phyloP scores from a whole-genome alignment of 1,140 invertebrate species.

The Cataglyphis hispanica region DNA sequence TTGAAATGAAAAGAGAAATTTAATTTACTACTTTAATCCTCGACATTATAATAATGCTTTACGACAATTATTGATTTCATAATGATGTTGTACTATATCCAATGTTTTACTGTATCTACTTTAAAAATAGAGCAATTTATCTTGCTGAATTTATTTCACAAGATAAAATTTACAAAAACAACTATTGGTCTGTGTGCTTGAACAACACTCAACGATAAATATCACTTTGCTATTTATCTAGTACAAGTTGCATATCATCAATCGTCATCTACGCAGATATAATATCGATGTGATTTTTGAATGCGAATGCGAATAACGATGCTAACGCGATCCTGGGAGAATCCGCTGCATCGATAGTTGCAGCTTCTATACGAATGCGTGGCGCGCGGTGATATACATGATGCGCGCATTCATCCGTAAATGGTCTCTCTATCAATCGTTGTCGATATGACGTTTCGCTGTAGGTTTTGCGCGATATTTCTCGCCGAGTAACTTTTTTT shows the following conservation, averaged over 20 bases:
- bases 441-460: constrained; percentile 23
- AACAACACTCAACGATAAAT: constrained; percentile 29
- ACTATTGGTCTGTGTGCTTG: neutral
- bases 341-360: constrained; percentile 32
- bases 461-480: constrained; percentile 51
- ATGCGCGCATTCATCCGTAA: constrained; percentile 68
- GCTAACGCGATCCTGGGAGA: constrained; percentile 50
- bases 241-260: constrained; percentile 49
- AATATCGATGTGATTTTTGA: constrained; percentile 67
- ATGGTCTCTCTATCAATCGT: constrained; percentile 59
- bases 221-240: constrained; percentile 54
- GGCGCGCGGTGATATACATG: constrained; percentile 49
- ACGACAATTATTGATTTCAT: neutral
- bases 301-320: constrained; percentile 28
- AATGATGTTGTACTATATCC: neutral
- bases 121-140: neutral
- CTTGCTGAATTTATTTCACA: too few species aligned
- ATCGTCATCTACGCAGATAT: constrained; percentile 61
- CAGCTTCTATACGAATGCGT: constrained; percentile 57
- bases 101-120: neutral
- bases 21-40: neutral
- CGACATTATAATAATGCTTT: neutral
- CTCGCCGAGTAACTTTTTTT: constrained; percentile 43
- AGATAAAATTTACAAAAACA: neutral
- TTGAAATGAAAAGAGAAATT: neutral